Conservation (phyloP, 2,113 vertebrate species). For the Dicentrarchus labrax region DNA sequence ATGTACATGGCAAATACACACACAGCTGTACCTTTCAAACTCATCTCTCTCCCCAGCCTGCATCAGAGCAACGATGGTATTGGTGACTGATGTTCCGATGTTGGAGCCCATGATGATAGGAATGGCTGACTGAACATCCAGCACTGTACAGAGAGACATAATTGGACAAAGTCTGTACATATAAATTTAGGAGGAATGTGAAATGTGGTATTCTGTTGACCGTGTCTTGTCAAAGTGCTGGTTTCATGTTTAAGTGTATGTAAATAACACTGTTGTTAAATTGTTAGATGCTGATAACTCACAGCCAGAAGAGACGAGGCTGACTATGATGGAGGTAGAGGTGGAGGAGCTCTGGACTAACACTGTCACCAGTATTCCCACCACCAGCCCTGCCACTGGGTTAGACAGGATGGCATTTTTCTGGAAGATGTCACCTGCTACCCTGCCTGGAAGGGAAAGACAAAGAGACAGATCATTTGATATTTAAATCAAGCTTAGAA, state of each 20-base stretch:
- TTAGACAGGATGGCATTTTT: slow-evolving; percentile 90
- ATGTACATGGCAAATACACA: not conserved
- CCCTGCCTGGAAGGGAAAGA: slow-evolving; percentile 84
- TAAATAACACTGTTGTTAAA: not conserved
- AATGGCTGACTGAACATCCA: slow-evolving; percentile 90
- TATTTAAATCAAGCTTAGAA: not conserved
- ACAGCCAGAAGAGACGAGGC: slow-evolving; percentile 93
- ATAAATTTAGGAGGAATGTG: not conserved
- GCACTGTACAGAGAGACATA: slow-evolving; percentile 77
- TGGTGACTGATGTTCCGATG: slow-evolving; percentile 93
- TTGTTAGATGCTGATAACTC: slow-evolving; percentile 68
- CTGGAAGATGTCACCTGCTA: slow-evolving; percentile 92
- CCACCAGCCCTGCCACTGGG: slow-evolving; percentile 90
- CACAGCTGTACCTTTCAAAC: slow-evolving; percentile 87
- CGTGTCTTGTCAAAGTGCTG: not conserved
- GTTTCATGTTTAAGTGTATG: not conserved
- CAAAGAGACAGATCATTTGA: not conserved
- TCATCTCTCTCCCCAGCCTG: slow-evolving; percentile 90
- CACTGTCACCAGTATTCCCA: slow-evolving; percentile 92
- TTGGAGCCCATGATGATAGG: slow-evolving; percentile 96
- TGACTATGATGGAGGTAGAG: slow-evolving; percentile 93
- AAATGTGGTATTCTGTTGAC: not conserved
- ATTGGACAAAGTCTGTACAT: not conserved
- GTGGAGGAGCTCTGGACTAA: slow-evolving; percentile 94
- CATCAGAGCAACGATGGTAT: slow-evolving; percentile 93